Conservation (phyloP, 2,888 invertebrate species). For the Didymodactylos carnosus region DNA sequence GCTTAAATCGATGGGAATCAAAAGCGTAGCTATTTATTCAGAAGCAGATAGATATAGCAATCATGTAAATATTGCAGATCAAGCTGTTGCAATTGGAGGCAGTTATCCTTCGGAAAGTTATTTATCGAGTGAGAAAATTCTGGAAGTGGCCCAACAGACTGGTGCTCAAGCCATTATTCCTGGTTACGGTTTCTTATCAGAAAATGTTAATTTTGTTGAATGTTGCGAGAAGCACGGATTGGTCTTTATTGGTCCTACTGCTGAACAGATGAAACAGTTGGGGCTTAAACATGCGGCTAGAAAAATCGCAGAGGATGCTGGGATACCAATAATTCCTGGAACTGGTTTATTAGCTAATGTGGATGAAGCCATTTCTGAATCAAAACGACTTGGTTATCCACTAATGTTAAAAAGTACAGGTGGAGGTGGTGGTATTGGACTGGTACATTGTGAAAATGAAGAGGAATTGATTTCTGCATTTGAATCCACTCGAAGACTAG, state of each 20-base stretch:
- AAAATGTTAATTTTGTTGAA: conserved; percentile 14
- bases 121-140: conserved; percentile 14
- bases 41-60: conserved; percentile 50
- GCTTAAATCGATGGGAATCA: conserved; percentile 44
- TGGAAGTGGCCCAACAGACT: conserved; percentile 14
- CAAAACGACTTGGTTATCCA: conserved; percentile 12
- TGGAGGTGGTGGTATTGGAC: conserved; percentile 14
- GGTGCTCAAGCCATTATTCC: conserved; percentile 13
- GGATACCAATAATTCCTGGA: conserved; percentile 15
- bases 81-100: neutral
- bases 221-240: neutral
- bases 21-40: conserved; percentile 49
- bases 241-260: neutral
- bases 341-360: neutral
- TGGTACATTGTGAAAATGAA: neutral
- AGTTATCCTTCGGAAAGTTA: conserved; percentile 1
- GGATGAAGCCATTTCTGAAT: neutral
- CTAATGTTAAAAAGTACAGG: conserved; percentile 11
- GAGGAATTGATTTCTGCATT: neutral
- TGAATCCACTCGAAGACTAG: conserved; percentile 9
- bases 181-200: conserved; percentile 16
- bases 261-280: conserved; percentile 8
- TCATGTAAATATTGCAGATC: conserved; percentile 31
- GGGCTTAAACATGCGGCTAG: conserved; percentile 18
- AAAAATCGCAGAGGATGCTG: conserved; percentile 15